Percentiles rank a stretch among this genome's conserved stretches.
Evolutionary conservation across 2,888 invertebrate species (phyloP).

Genomic region (Rhabditoides inermis): DNA sequence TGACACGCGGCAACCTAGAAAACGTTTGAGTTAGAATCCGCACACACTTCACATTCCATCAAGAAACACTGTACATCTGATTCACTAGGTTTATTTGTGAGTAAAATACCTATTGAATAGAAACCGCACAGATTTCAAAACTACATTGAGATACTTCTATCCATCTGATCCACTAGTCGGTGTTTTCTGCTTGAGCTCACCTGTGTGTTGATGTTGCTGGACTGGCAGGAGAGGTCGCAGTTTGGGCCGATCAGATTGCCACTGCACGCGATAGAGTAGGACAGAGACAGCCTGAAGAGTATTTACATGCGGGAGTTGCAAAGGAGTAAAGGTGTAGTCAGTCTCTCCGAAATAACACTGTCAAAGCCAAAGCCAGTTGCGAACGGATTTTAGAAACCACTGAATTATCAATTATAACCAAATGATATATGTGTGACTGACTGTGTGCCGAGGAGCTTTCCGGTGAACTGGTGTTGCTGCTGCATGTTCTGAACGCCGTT

Average conservation of each 20-base stretch:
- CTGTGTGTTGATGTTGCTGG: constrained; percentile 26
- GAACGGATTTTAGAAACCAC: neutral
- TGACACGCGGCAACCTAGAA: constrained; percentile 28
- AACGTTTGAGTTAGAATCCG: too few species aligned
- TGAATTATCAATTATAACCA: neutral
- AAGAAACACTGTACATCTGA: too few species aligned
- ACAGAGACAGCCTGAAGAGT: constrained; percentile 22
- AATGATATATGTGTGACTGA: too few species aligned
- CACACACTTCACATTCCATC: neutral
- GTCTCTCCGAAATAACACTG: neutral
- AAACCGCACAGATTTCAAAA: too few species aligned
- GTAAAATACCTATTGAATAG: too few species aligned
- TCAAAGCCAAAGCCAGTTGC: neutral
- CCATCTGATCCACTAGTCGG: too few species aligned
- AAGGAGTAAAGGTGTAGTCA: neutral
- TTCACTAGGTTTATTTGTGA: too few species aligned
- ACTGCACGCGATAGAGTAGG: constrained; percentile 39
- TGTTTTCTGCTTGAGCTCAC: constrained; percentile 10
- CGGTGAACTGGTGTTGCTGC: constrained; percentile 26
- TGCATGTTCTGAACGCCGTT: constrained; percentile 23
- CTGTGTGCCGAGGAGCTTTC: constrained; percentile 36
- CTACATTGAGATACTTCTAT: too few species aligned
- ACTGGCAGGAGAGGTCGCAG: constrained; percentile 39
- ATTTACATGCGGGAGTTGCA: neutral
- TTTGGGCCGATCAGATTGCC: constrained; percentile 37